A percentile compares a stretch with the other conserved stretches of the same genome.
phyloP scores from a whole-genome alignment of 2,888 invertebrate species.

The Oscheius sp. region DNA sequence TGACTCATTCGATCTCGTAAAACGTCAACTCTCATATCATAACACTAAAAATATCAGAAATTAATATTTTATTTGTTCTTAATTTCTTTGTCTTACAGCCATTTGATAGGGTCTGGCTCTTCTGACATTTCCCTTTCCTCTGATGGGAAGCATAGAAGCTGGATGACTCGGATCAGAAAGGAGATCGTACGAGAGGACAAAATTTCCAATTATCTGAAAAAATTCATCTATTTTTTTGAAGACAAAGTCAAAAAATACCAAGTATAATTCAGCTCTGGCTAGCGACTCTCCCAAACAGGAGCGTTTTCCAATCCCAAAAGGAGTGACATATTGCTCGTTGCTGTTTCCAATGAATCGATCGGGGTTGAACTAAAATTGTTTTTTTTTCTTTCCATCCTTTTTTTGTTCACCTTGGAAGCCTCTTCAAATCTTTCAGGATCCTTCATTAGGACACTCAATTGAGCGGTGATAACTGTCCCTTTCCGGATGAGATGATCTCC shows the following conservation, averaged over 20 bases:
- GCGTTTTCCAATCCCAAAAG: constrained; percentile 47
- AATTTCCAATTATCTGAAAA: constrained; percentile 19
- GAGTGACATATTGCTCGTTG: neutral
- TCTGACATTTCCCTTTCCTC: neutral
- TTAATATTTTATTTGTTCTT: too few species aligned
- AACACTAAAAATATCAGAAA: too few species aligned
- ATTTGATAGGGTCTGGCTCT: neutral
- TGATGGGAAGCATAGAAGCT: neutral
- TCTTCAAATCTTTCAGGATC: constrained; percentile 35
- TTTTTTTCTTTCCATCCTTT: neutral
- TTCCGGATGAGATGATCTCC: constrained; percentile 32
- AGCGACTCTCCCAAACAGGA: constrained; percentile 45
- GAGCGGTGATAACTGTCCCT: constrained; percentile 37
- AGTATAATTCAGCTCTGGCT: constrained; percentile 47
- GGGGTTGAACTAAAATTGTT: constrained; percentile 6
- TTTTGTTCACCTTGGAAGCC: constrained; percentile 25
- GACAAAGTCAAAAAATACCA: constrained; percentile 22
- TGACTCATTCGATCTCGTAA: too few species aligned
- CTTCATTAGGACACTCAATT: constrained; percentile 36
- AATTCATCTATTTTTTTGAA: neutral
- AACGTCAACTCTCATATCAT: too few species aligned
- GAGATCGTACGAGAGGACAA: neutral
- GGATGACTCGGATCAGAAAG: neutral
- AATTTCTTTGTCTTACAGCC: neutral
- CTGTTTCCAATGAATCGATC: constrained; percentile 2